Conservation (phyloP, 2,113 vertebrate species). For the Steatornis caripensis region DNA sequence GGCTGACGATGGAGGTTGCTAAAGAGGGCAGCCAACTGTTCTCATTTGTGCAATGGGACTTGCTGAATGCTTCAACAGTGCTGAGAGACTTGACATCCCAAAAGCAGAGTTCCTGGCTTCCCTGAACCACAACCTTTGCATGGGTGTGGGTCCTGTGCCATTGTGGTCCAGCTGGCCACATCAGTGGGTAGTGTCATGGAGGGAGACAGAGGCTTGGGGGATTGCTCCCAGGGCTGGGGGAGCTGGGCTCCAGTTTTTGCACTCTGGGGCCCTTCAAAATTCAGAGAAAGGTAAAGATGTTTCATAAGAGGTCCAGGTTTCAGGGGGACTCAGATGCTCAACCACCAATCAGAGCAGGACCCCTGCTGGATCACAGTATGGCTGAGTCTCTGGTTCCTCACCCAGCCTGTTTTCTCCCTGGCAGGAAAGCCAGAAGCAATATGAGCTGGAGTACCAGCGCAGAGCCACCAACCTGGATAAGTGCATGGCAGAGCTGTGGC, state of each 20-base stretch:
- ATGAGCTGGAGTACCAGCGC: conserved; percentile 84
- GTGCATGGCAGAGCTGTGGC: conserved; percentile 80
- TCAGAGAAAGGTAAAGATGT: background rate
- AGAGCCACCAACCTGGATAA: conserved; percentile 78
- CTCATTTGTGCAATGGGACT: background rate
- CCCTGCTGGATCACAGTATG: no score
- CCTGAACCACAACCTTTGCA: background rate
- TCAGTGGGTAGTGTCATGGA: background rate
- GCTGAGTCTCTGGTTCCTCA: background rate
- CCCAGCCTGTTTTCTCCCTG: background rate
- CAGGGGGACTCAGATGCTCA: background rate
- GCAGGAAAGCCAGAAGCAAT: conserved; percentile 85
- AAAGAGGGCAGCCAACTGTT: background rate
- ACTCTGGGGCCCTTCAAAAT: background rate
- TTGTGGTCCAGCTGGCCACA: background rate
- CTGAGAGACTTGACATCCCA: background rate
- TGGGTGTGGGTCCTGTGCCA: background rate
- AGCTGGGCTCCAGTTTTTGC: background rate
- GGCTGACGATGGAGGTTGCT: background rate
- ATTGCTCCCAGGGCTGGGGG: background rate
- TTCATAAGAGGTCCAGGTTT: background rate
- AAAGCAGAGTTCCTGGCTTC: background rate
- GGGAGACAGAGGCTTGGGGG: background rate
- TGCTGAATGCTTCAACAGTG: accelerated
- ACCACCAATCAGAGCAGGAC: background rate